phyloP scores from a whole-genome alignment of 2,113 vertebrate species.

The Piprites chloris region DNA sequence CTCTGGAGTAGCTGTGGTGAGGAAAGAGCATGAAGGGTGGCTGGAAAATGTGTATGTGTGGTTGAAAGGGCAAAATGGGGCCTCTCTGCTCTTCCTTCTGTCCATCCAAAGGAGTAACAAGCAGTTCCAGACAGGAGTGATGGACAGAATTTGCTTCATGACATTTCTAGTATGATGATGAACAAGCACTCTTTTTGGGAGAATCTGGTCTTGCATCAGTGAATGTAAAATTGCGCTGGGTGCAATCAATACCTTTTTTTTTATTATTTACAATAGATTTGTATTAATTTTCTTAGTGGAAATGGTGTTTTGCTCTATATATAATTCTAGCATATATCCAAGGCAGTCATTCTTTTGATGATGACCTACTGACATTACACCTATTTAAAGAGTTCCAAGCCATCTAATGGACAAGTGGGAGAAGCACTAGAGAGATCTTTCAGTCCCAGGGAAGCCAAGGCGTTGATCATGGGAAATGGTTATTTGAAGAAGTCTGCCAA shows the following conservation, averaged over 20 bases:
- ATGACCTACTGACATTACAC: neutral
- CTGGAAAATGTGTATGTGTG: fast-evolving
- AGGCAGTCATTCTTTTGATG: neutral
- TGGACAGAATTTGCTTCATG: neutral
- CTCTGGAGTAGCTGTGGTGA: neutral
- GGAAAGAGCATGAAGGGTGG: neutral
- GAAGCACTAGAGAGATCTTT: neutral
- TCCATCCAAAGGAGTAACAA: neutral
- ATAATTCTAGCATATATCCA: neutral
- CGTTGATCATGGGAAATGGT: neutral
- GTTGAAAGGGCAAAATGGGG: neutral
- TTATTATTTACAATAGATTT: neutral
- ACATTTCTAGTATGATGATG: neutral
- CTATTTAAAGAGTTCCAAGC: neutral
- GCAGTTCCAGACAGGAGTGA: neutral
- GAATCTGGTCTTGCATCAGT: neutral
- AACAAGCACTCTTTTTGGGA: neutral
- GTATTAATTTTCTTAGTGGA: neutral
- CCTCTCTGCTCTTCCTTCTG: neutral
- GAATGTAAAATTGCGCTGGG: neutral
- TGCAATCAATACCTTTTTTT: neutral
- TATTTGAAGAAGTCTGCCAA: neutral
- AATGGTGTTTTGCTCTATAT: neutral
- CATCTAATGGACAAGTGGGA: neutral
- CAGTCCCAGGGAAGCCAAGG: neutral